Evolutionary conservation across 2,113 vertebrate species (phyloP).

Genomic region (Anhinga rufa): DNA sequence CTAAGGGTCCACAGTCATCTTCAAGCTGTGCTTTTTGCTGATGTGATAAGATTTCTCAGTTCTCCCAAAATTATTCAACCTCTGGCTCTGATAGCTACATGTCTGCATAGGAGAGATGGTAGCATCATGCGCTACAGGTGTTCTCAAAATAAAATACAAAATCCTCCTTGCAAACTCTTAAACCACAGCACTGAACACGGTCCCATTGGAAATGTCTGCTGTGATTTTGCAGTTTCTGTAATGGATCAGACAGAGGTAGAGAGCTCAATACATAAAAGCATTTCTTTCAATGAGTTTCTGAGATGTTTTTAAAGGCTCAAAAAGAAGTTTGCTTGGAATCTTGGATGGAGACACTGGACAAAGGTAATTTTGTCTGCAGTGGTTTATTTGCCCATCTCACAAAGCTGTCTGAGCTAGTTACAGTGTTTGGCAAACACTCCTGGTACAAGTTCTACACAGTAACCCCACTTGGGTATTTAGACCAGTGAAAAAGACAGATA

Average conservation of each 20-base stretch:
- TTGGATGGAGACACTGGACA: background rate
- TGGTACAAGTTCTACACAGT: background rate
- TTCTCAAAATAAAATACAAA: background rate
- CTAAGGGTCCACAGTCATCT: background rate
- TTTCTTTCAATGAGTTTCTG: background rate
- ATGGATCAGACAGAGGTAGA: background rate
- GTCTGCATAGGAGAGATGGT: background rate
- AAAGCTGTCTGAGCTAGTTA: background rate
- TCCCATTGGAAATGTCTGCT: background rate
- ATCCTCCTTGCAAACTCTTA: background rate
- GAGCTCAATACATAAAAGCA: background rate
- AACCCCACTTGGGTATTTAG: constrained; percentile 27
- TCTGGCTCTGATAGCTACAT: background rate
- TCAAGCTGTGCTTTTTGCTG: background rate
- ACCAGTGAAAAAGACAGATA: constrained; percentile 34
- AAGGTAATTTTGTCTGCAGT: background rate
- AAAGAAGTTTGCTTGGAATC: background rate
- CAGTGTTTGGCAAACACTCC: constrained; percentile 31
- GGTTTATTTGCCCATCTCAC: background rate
- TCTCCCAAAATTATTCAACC: background rate
- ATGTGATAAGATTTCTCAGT: background rate
- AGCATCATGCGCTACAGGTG: background rate
- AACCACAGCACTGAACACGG: background rate
- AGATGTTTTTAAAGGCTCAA: background rate
- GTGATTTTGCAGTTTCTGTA: background rate